Evolutionary conservation across 2,113 vertebrate genomes (phyloP).

Genomic region (Coptodon rendalli): DNA sequence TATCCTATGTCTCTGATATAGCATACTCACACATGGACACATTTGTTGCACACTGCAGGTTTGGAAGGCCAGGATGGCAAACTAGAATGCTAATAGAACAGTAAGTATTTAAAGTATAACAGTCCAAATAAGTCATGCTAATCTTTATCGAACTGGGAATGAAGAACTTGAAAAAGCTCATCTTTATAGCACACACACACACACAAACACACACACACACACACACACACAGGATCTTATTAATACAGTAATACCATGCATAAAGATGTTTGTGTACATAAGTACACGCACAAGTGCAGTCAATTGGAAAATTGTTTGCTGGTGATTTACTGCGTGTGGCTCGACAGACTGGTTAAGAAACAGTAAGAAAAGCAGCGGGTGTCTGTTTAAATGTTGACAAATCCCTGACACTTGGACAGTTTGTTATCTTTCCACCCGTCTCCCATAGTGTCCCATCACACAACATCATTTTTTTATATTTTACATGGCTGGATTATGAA

Average conservation of each 20-base stretch:
- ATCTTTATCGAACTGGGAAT: neutral
- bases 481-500: neutral
- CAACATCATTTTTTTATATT: neutral
- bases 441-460: neutral
- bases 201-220: neutral
- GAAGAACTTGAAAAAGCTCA: neutral
- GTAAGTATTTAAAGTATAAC: constrained; percentile 44
- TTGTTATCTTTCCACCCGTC: constrained; percentile 1
- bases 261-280: neutral
- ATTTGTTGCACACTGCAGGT: neutral
- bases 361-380: neutral
- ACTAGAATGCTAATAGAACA: constrained; percentile 30
- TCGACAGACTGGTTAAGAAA: neutral
- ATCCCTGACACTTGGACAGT: constrained; percentile 27
- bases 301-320: constrained; percentile 45
- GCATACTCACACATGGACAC: neutral
- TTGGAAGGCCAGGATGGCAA: constrained; percentile 10
- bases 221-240: neutral
- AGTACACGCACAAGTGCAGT: constrained; percentile 22
- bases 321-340: constrained; percentile 4
- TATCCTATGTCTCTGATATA: neutral
- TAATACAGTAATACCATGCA: neutral
- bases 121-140: constrained; percentile 45
- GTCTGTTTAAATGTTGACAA: constrained; percentile 30
- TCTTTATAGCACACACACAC: neutral